These are phyloP conservation scores for Hydrotaea cyrtoneurina DNA, from an alignment of 2,888 invertebrate genomes.

Conservation along the genomic window DNA sequence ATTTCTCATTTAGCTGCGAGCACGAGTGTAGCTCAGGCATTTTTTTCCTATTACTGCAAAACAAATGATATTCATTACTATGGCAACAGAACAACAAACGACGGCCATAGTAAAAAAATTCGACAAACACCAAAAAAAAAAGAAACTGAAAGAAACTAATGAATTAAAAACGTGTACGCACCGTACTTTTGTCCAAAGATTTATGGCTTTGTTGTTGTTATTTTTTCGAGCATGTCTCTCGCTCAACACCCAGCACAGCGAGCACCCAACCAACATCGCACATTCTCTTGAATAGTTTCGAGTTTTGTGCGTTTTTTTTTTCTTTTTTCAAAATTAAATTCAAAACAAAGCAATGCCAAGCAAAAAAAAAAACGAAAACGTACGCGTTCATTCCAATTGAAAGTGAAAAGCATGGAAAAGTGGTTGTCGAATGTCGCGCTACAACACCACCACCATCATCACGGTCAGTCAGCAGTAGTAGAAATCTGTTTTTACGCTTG, in stretches of 20 bases:
- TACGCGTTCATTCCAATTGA: conserved; percentile 74
- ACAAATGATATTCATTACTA: conserved; percentile 59
- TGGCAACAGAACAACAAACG: conserved; percentile 26
- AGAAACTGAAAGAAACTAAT: conserved; percentile 60
- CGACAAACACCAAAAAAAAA: conserved; percentile 24
- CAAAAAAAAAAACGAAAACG: conserved; percentile 48
- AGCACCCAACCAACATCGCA: conserved; percentile 36
- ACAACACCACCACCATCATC: conserved; percentile 9
- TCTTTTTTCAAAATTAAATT: conserved; percentile 66
- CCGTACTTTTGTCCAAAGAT: conserved; percentile 59
- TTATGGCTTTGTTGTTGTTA: conserved; percentile 60
- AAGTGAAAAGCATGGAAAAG: conserved; percentile 78
- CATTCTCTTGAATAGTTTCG: conserved; percentile 30
- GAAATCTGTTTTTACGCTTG: not conserved
- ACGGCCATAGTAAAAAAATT: conserved; percentile 33
- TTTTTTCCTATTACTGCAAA: no score
- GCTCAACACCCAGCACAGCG: conserved; percentile 19
- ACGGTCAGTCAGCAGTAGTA: conserved; percentile 20
- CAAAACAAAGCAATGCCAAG: conserved; percentile 69
- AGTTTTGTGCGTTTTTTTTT: not conserved
- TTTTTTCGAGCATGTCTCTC: conserved; percentile 35
- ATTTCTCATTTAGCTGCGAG: not conserved
- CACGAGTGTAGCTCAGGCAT: no score
- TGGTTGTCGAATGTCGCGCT: conserved; percentile 74
- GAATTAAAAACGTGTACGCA: conserved; percentile 66